Evolutionary conservation across 1,140 invertebrate genomes (phyloP).

Genomic region (Coelopa frigida): DNA sequence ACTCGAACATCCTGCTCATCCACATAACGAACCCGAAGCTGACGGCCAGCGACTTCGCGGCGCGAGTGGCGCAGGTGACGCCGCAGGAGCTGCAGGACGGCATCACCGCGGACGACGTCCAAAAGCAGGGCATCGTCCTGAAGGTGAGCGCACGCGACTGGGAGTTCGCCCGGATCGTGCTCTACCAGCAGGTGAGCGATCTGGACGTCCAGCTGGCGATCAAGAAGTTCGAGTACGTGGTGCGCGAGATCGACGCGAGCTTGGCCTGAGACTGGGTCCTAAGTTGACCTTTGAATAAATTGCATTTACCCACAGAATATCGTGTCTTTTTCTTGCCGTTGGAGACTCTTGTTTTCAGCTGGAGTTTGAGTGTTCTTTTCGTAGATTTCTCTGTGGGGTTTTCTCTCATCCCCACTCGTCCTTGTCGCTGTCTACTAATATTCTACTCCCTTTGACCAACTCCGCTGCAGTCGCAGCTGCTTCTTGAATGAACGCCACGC

Average conservation of each 20-base stretch:
- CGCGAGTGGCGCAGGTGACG: slow-evolving; percentile 50
- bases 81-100: slow-evolving; percentile 50
- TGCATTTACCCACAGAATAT: too few species aligned
- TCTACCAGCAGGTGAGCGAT: slow-evolving; percentile 60
- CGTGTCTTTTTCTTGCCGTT: too few species aligned
- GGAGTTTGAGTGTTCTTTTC: too few species aligned
- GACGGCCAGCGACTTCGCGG: slow-evolving; percentile 50
- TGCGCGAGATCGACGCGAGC: slow-evolving; percentile 48
- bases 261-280: too few species aligned
- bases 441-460: too few species aligned
- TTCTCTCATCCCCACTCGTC: too few species aligned
- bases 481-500: too few species aligned
- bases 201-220: slow-evolving; percentile 56
- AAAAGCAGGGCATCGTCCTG: slow-evolving; percentile 48
- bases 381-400: too few species aligned
- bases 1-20: slow-evolving; percentile 76
- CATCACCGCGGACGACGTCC: slow-evolving; percentile 43
- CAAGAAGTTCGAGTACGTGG: slow-evolving; percentile 55
- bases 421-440: too few species aligned
- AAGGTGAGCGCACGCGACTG: slow-evolving; percentile 51
- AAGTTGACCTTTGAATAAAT: too few species aligned
- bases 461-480: too few species aligned
- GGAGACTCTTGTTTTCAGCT: too few species aligned
- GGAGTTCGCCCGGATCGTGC: slow-evolving; percentile 54
- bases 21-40: slow-evolving; percentile 49